phyloP scores from a whole-genome alignment of 2,797 vertebrate genomes.

The Siniperca obscura region DNA sequence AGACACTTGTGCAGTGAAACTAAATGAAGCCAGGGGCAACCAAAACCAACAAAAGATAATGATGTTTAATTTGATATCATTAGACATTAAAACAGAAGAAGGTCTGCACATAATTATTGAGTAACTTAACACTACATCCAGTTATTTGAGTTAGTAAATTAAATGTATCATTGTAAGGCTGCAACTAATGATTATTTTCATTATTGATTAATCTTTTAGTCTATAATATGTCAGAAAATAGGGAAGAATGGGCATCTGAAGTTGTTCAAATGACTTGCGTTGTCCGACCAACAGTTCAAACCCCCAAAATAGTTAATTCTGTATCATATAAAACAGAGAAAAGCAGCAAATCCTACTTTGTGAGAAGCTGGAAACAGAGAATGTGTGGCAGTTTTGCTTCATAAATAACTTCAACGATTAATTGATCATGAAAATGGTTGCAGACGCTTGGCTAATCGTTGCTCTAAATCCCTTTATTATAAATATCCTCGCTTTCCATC shows the following conservation, averaged over 20 bases:
- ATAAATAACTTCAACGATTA: neutral
- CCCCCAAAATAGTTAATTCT: neutral
- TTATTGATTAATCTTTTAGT: neutral
- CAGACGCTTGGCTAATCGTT: neutral
- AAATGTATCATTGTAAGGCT: neutral
- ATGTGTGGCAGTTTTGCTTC: neutral
- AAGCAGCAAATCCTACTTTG: neutral
- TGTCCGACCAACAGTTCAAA: neutral
- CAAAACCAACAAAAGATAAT: neutral
- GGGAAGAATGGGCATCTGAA: neutral
- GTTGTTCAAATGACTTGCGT: neutral
- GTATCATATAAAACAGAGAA: neutral
- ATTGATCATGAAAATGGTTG: neutral
- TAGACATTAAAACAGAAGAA: neutral
- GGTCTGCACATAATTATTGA: neutral
- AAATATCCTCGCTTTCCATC: neutral
- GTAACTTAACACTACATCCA: neutral
- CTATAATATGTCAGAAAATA: neutral
- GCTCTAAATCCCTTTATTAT: neutral
- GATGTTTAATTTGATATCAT: neutral
- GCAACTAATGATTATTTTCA: neutral
- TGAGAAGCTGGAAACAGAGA: neutral
- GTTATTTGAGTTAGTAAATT: neutral
- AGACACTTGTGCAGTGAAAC: neutral
- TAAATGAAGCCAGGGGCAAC: neutral